Percentiles rank a stretch among this genome's conserved stretches.
phyloP scores from a whole-genome alignment of 2,888 invertebrate species.

The Ecliptopera silaceata region DNA sequence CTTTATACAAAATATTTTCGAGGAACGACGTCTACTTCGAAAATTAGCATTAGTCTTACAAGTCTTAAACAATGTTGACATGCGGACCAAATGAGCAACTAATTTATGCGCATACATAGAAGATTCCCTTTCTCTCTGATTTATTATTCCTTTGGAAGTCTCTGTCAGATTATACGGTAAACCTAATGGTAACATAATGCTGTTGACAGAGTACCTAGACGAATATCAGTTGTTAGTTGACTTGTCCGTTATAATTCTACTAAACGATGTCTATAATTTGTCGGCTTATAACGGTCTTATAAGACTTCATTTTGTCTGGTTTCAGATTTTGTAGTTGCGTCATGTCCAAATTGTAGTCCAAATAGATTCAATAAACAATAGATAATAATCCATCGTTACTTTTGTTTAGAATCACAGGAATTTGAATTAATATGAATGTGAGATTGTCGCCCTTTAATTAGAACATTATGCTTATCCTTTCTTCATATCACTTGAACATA shows the following conservation, averaged over 20 bases:
- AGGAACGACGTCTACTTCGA: slow-evolving; percentile 17
- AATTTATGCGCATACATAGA: slow-evolving; percentile 30
- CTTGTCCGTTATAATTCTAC: too few species aligned
- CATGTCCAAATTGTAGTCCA: not conserved
- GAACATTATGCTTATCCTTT: slow-evolving; percentile 47
- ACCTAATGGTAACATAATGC: not conserved
- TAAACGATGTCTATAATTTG: too few species aligned
- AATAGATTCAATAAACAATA: too few species aligned
- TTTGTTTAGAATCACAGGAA: slow-evolving; percentile 3
- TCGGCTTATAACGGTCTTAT: slow-evolving; percentile 5
- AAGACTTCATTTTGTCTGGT: slow-evolving; percentile 7
- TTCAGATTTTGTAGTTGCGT: not conserved
- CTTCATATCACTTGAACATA: not conserved
- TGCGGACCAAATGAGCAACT: slow-evolving; percentile 22
- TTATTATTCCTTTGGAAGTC: not conserved
- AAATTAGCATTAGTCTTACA: slow-evolving; percentile 26
- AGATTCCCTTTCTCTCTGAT: slow-evolving; percentile 13
- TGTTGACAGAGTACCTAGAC: too few species aligned
- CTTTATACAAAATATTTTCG: slow-evolving; percentile 23
- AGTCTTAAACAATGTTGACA: slow-evolving; percentile 18
- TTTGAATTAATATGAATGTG: slow-evolving; percentile 1
- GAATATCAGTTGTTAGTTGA: too few species aligned
- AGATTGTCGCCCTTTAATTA: slow-evolving; percentile 59
- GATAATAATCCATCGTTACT: too few species aligned
- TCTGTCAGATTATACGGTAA: not conserved